Evolutionary conservation across 2,113 vertebrate genomes (phyloP), one percentile per base, ranked within the genome.

Genomic region (Oophaga pumilio): DNA sequence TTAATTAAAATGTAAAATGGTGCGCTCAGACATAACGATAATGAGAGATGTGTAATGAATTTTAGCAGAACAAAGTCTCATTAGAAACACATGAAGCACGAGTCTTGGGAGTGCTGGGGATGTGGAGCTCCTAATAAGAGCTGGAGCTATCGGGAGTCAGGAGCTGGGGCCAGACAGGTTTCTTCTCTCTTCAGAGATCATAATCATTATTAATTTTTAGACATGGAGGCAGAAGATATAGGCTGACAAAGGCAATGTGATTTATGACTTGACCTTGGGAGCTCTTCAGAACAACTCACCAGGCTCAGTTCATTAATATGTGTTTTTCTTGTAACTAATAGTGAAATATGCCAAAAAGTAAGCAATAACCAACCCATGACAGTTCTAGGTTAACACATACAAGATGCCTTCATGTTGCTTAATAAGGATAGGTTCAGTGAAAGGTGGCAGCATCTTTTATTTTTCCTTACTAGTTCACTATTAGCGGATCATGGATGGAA

Each of bases 1-100:
- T 93, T 92, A 93, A 93, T 94, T 92, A 92, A 90, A 90, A 74
- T 91, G 91, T 88, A 91, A 91, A 91, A 87, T 90, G 89, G 85
- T 90, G 82, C 89, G 2, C 82, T 91, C 93, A 89, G 93, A 91
- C 92, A 92, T 90, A 90, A 87, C 89, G 85, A 91, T 91, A 92
- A 92, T 90, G 90, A 94, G 90, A 91, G 90, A 90, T 92, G 90
- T 89, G 91, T 93, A 91, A 92, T 90, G 90, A 90, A 91, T 93
- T 92, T 93, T 91, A 91, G 89, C 91, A 89, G 89, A 92, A 89
- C 2, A 87, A 89, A 91, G 87, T 76, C 89, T 93, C 87, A 88
- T 93, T 93, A 91, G 81, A 87, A 90, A 82, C 90, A 26, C 50
- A 87, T 87, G 89, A 91, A 87, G 74, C 56, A 83, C 87, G 87